A percentile compares a stretch with the other conserved stretches of the same genome.
Evolutionary conservation across 2,113 vertebrate species (phyloP).

Genomic region (Arenaria interpres): DNA sequence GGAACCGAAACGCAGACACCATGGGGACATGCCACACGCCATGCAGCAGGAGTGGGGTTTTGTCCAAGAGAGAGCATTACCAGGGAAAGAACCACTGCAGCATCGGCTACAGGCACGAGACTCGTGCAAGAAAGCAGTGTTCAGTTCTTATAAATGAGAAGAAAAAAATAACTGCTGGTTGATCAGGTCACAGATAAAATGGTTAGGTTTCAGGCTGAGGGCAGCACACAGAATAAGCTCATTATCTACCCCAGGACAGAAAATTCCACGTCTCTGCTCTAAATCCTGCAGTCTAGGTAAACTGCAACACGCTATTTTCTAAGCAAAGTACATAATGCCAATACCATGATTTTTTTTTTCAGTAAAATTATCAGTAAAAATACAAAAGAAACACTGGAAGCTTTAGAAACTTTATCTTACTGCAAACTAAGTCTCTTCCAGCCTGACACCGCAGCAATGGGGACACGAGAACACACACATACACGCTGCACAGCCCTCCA

Average conservation of each 20-base stretch:
- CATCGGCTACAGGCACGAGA: rapidly evolving
- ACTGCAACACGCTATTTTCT: background rate
- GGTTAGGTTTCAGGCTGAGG: background rate
- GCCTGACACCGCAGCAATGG: background rate
- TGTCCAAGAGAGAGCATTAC: background rate
- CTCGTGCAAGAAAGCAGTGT: background rate
- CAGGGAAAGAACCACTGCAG: background rate
- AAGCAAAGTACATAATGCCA: background rate
- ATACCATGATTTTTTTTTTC: background rate
- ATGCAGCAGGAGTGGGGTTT: background rate
- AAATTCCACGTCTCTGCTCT: background rate
- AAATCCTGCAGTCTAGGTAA: background rate
- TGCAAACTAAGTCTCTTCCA: background rate
- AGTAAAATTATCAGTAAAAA: background rate
- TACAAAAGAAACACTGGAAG: background rate
- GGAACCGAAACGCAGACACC: background rate
- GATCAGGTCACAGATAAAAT: background rate
- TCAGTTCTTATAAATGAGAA: background rate
- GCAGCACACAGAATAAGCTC: background rate
- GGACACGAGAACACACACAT: background rate
- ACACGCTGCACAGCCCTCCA: background rate
- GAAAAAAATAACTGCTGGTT: too few relatives aligned
- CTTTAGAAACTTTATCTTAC: background rate
- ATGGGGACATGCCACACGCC: background rate
- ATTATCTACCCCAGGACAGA: background rate